Evolutionary conservation across 2,888 invertebrate genomes (phyloP), one percentile per base, ranked within the genome.

Genomic region (Agonopterix arenella): DNA sequence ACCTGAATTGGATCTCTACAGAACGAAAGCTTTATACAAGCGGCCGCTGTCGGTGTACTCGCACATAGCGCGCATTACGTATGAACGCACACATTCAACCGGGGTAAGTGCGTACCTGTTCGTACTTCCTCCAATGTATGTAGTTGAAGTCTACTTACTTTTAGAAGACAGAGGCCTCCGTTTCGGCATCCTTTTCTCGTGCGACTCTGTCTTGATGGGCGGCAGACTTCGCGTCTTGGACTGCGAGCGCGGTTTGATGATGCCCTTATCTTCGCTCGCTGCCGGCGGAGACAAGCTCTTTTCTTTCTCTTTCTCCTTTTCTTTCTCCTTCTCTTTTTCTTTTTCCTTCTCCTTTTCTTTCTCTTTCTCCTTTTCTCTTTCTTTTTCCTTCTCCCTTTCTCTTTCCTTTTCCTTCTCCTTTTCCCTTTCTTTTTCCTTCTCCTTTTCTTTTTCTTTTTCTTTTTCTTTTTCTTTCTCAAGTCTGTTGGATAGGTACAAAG

Each of bases 201-300:
- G 74, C 11, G 64, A 61, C 42, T 84, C 85, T 0, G 62, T 64
- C 55, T 80, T 81, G 11, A 73, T 52, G 0, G 80, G 78, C 4
- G 78, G 73, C 9, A 74, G 52, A 11, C 74, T 73, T 2, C 88
- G 80, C 1, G 74, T 80, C 50, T 85, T 86, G 1, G 88, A 86
- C 52, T 78, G 80, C 1, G 86, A 84, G 1, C 86, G 77, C 61
- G 0, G 57, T 59, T 36, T 69, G 73, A 52, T 72, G 73, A 52
- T 73, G 82, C 51, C 70, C 75, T 4, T 68, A 67, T 61, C 58
- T 45, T 61, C 61, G 4, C 59, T 61, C 9, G 57, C 60, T 0
- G 61, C 77, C 51, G 57, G 75, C 52, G 58, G 73, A 73, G 73
- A 67, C 66, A 58, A 78, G 43, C 60, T 76, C 54, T 58, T 74